Conservation (phyloP, 30 jellyfish, hydroid and myxozoan species). For the Catostylus mosaicus region DNA sequence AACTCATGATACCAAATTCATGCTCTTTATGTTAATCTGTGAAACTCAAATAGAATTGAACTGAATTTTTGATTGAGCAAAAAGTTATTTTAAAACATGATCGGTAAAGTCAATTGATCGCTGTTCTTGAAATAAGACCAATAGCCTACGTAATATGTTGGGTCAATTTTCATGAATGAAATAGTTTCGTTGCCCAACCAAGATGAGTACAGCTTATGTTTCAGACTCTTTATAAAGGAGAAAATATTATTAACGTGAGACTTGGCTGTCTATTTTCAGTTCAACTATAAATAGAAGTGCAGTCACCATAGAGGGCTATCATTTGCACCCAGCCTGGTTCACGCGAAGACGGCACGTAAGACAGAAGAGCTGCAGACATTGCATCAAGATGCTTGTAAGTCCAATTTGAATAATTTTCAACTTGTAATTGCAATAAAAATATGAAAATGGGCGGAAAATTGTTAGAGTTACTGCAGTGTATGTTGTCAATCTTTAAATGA, state of each 20-base stretch:
- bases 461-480: too few relatives aligned
- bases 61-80: too few relatives aligned
- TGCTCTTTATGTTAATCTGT: too few relatives aligned
- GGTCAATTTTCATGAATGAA: constrained; percentile 6
- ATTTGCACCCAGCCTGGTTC: neutral
- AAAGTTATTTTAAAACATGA: neutral
- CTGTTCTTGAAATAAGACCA: neutral
- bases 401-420: too few relatives aligned
- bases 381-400: neutral
- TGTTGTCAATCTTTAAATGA: too few relatives aligned
- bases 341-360: constrained; percentile 2
- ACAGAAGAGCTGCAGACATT: neutral
- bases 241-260: neutral
- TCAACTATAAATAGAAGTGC: neutral
- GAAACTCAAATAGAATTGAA: too few relatives aligned
- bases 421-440: too few relatives aligned
- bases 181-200: neutral
- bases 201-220: neutral
- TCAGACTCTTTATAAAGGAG: neutral
- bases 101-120: neutral
- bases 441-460: too few relatives aligned
- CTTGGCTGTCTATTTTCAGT: constrained; percentile 1
- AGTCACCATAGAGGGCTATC: neutral
- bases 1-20: too few relatives aligned
- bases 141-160: neutral